A percentile compares a stretch with the other conserved stretches of the same genome.
phyloP scores from a whole-genome alignment of 37 sponge, comb jelly and placozoan genomes.

The Theonella swinhoei region DNA sequence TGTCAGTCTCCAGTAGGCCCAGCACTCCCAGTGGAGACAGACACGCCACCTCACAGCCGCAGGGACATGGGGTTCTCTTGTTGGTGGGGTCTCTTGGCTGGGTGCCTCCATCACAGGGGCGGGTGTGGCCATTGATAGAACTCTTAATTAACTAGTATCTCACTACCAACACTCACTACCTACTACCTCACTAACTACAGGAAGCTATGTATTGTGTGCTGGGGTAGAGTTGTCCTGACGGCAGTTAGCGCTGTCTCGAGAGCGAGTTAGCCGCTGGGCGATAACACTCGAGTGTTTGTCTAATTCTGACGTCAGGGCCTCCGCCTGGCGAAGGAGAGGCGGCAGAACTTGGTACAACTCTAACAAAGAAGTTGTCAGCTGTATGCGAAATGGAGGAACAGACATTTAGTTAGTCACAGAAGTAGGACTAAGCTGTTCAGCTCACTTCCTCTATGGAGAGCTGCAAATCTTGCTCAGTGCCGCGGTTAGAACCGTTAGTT shows the following conservation, averaged over 20 bases:
- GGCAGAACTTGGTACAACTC: slow-evolving; percentile 33
- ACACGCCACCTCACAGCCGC: not conserved
- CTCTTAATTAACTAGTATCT: too few relatives aligned
- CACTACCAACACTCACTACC: too few relatives aligned
- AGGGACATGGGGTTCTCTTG: not conserved
- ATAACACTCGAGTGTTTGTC: slow-evolving; percentile 29
- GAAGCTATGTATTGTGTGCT: too few relatives aligned
- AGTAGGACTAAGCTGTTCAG: not conserved
- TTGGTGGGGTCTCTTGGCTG: not conserved
- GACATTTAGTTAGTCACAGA: too few relatives aligned
- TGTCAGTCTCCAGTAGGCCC: slow-evolving; percentile 60
- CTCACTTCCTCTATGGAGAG: not conserved
- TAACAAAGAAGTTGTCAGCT: slow-evolving; percentile 43
- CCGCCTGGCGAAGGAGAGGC: slow-evolving; percentile 41
- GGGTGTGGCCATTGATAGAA: too few relatives aligned
- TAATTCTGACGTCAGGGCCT: slow-evolving; percentile 38
- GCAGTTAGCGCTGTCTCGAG: too few relatives aligned
- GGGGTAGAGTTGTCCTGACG: too few relatives aligned
- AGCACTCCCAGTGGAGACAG: slow-evolving; percentile 46
- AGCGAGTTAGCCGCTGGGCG: not conserved
- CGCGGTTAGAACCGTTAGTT: too few relatives aligned
- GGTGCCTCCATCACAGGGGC: not conserved
- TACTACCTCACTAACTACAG: too few relatives aligned
- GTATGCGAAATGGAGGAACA: not conserved
- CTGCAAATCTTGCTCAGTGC: not conserved